Base-by-base conservation (phyloP, 2,797 vertebrate species). In the Parambassis ranga region DNA sequence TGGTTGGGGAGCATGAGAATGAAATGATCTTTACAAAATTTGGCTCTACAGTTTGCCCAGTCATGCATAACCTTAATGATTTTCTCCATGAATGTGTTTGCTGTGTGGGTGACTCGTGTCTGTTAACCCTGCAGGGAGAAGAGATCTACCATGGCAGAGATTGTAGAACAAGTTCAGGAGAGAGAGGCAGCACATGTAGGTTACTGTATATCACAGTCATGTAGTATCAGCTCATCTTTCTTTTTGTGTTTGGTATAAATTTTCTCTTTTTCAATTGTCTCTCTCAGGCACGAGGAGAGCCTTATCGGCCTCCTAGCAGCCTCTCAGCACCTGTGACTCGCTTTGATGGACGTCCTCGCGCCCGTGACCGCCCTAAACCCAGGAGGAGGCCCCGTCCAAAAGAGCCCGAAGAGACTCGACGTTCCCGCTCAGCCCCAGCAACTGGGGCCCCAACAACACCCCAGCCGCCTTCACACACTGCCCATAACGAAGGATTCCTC, bases 141-240 rank as follows among this genome's bases (percentile, higher is more conserved):
- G 87, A 95, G 92, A 83, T 90, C 84, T 6, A 90, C 95, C 0
- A 91, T 96, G 87, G 95, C 95, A 3, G 96, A 97, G 71, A 96
- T 98, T 43, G 96, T 98, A 57, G 96, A 96, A 67, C 96, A 97
- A 82, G 92, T 91, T 42, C 94, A 96, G 79, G 95, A 98, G 80
- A 94, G 94, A 89, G 95, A 96, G 81, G 92, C 92, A 44, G 90
- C 89, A 69, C 23, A 81, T 41, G 94, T 95, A 88, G 92, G 92
- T 85, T 20, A 6, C 5, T 28, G 3, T 18, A 3, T 3, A 30
- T 39, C 0, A 10, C 14, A 26, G 5, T 10, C 0, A 0, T 19
- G 19, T 28, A 58, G 18, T 33, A 31, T 37, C 23, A 11, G 14
- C 35, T 52, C 1, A 15, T 44, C 32, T 32, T 28, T 30, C 10